phyloP scores from a whole-genome alignment of 2,888 invertebrate species.

The Habroteleia sp. region DNA sequence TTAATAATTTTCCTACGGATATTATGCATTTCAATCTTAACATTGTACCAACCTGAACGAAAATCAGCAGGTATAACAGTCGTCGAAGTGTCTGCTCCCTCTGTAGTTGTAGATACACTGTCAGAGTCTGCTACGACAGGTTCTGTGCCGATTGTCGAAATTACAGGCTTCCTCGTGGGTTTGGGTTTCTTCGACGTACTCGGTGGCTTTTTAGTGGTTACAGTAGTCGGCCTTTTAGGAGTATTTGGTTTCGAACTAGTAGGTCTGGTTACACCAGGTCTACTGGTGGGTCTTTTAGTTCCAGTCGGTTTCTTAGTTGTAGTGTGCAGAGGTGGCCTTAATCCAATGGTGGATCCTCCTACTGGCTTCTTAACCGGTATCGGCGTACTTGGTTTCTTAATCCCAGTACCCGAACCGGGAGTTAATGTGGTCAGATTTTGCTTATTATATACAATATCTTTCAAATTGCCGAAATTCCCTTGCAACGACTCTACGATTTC shows the following conservation, averaged over 20 bases:
- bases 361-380: constrained; percentile 75
- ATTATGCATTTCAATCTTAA: no score
- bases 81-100: constrained; percentile 50
- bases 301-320: constrained; percentile 32
- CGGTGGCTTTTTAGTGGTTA: constrained; percentile 69
- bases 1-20: no score
- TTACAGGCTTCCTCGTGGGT: constrained; percentile 80
- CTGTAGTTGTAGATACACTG: constrained; percentile 26
- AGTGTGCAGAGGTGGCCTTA: constrained; percentile 10
- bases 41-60: constrained; percentile 75
- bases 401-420: constrained; percentile 67
- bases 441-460: constrained; percentile 87
- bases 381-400: constrained; percentile 70
- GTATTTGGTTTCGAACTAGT: constrained; percentile 73
- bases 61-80: constrained; percentile 77
- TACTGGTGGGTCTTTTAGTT: constrained; percentile 69
- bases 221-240: constrained; percentile 80
- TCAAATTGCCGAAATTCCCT: constrained; percentile 90
- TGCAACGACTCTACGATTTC: constrained; percentile 92
- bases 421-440: constrained; percentile 76
- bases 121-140: constrained; percentile 59
- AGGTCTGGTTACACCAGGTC: constrained; percentile 74
- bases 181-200: constrained; percentile 73
- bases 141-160: constrained; percentile 68
- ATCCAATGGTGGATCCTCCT: constrained; percentile 64